Evolutionary conservation across 1,140 invertebrate species (phyloP).

Genomic region (Drosophila arizonae): DNA sequence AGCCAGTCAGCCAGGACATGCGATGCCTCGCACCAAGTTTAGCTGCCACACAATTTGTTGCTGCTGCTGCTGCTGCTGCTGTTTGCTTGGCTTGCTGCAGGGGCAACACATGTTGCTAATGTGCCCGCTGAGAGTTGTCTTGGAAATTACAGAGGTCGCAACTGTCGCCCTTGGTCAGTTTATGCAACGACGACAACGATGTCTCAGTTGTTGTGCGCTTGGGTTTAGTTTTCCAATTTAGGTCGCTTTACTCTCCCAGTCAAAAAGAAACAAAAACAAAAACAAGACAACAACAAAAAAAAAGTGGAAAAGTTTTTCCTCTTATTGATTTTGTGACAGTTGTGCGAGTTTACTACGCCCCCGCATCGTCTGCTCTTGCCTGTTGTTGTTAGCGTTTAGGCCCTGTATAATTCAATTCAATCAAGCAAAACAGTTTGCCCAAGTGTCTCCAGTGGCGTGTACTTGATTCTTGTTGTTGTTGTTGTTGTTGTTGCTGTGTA

Average conservation of each 20-base stretch:
- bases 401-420: slow-evolving; percentile 74
- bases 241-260: slow-evolving; percentile 1
- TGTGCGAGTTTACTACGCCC: slow-evolving; percentile 26
- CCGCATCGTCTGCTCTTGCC: not conserved
- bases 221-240: slow-evolving; percentile 17
- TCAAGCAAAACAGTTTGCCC: slow-evolving; percentile 70
- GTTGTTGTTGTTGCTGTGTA: slow-evolving; percentile 17
- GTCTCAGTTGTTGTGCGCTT: slow-evolving; percentile 21
- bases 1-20: slow-evolving; percentile 6
- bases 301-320: slow-evolving; percentile 25
- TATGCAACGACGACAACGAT: slow-evolving; percentile 20
- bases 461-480: slow-evolving; percentile 60
- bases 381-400: slow-evolving; percentile 53
- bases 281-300: not conserved
- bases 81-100: slow-evolving; percentile 34
- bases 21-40: slow-evolving; percentile 30
- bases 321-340: slow-evolving; percentile 77
- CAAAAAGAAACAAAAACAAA: not conserved
- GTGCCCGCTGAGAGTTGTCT: slow-evolving; percentile 74
- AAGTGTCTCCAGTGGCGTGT: slow-evolving; percentile 77
- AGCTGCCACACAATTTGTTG: slow-evolving; percentile 39
- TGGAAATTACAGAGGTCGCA: slow-evolving; percentile 74
- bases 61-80: slow-evolving; percentile 9
- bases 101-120: slow-evolving; percentile 79
- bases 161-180: slow-evolving; percentile 39